These are phyloP conservation scores for Herminia tarsipennalis DNA, from an alignment of 2,888 invertebrate genomes.

Conservation along the genomic window DNA sequence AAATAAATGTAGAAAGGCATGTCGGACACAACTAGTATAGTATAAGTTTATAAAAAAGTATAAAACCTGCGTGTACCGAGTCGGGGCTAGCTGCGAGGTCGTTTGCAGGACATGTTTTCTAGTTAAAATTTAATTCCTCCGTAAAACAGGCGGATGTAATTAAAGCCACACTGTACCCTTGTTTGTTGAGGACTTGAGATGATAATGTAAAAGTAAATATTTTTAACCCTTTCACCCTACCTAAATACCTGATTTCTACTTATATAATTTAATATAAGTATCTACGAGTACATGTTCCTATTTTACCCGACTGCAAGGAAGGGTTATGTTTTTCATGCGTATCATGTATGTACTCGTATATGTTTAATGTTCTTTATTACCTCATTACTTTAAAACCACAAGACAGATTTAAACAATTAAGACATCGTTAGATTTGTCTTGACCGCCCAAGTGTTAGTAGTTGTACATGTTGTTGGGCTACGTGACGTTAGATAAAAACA, in stretches of 20 bases:
- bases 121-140: conserved; percentile 54
- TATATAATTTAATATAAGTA: too few relatives aligned
- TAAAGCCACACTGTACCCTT: conserved; percentile 58
- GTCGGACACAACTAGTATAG: too few relatives aligned
- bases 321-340: too few relatives aligned
- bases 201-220: conserved; percentile 64
- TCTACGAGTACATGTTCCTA: conserved; percentile 1
- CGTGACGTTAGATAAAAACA: too few relatives aligned
- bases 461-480: too few relatives aligned
- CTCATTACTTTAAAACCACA: too few relatives aligned
- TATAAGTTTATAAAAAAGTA: conserved; percentile 45
- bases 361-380: too few relatives aligned
- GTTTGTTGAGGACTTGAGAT: conserved; percentile 65
- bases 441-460: too few relatives aligned
- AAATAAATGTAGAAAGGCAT: too few relatives aligned
- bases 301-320: conserved; percentile 15
- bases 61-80: conserved; percentile 38
- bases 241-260: conserved; percentile 36
- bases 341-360: too few relatives aligned
- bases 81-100: conserved; percentile 21
- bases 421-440: too few relatives aligned
- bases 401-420: too few relatives aligned
- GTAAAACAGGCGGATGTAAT: conserved; percentile 58
- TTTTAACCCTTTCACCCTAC: conserved; percentile 52
- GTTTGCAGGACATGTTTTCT: conserved; percentile 46